These are phyloP conservation scores for Agrilus cyanescens DNA, from an alignment of 2,888 invertebrate species.

Conservation along the genomic window DNA sequence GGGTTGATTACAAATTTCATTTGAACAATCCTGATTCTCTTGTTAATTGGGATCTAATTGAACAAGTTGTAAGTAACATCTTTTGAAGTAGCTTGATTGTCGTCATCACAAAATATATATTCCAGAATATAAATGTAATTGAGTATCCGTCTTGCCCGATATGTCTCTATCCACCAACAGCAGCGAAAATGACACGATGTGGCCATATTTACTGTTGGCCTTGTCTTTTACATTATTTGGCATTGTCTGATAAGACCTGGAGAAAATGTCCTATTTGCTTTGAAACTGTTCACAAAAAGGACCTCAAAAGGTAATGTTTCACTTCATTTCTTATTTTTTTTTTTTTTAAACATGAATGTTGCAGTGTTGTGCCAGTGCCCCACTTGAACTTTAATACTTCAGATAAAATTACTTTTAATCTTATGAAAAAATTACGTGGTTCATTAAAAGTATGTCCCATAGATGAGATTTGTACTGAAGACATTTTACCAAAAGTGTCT, in stretches of 20 bases:
- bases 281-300: slow-evolving; percentile 64
- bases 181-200: slow-evolving; percentile 86
- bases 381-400: slow-evolving; percentile 45
- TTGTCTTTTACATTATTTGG: slow-evolving; percentile 84
- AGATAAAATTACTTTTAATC: slow-evolving; percentile 61
- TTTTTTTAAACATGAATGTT: slow-evolving; percentile 13
- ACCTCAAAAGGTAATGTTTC: slow-evolving; percentile 64
- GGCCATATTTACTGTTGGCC: slow-evolving; percentile 96
- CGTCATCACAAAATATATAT: slow-evolving; percentile 8
- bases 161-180: slow-evolving; percentile 75
- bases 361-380: slow-evolving; percentile 48
- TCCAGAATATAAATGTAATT: slow-evolving; percentile 49
- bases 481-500: slow-evolving; percentile 35
- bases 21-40: slow-evolving; percentile 75
- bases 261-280: slow-evolving; percentile 89
- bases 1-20: slow-evolving; percentile 67
- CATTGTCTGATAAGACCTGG: slow-evolving; percentile 71
- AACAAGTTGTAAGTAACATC: slow-evolving; percentile 70
- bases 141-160: slow-evolving; percentile 78
- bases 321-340: slow-evolving; percentile 1
- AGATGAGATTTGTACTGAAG: slow-evolving; percentile 23
- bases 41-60: slow-evolving; percentile 84
- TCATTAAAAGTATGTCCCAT: slow-evolving; percentile 46
- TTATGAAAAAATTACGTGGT: slow-evolving; percentile 58
- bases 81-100: slow-evolving; percentile 1